Percentiles rank a stretch among this genome's conserved stretches.
These are phyloP conservation scores for Acleris literana DNA, from an alignment of 2,888 invertebrate species.

Conservation along the genomic window DNA sequence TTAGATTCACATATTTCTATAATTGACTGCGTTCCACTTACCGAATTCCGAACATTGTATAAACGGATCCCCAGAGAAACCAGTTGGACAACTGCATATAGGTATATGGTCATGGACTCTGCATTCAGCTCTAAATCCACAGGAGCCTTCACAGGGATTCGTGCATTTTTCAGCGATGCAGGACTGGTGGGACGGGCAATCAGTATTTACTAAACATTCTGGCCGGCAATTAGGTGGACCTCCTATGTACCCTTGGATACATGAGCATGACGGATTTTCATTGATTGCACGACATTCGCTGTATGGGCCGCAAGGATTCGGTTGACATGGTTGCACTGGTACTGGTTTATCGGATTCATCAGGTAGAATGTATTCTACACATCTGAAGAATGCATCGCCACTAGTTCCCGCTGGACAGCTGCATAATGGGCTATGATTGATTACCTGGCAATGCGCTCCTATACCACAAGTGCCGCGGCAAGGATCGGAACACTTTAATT, in stretches of 20 bases:
- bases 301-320: conserved; percentile 92
- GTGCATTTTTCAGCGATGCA: conserved; percentile 92
- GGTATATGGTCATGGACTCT: conserved; percentile 92
- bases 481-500: conserved; percentile 90
- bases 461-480: conserved; percentile 89
- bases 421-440: conserved; percentile 92
- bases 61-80: conserved; percentile 92
- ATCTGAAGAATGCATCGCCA: conserved; percentile 87
- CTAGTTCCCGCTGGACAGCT: conserved; percentile 86
- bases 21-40: conserved; percentile 47
- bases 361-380: conserved; percentile 58
- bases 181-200: conserved; percentile 90
- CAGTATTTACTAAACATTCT: conserved; percentile 92
- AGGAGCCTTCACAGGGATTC: conserved; percentile 92
- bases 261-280: conserved; percentile 90
- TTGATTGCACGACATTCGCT: conserved; percentile 89
- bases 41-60: conserved; percentile 86
- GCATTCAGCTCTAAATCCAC: conserved; percentile 90
- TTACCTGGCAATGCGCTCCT: conserved; percentile 88
- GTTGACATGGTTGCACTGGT: conserved; percentile 86
- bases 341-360: conserved; percentile 41
- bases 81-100: conserved; percentile 89
- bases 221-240: conserved; percentile 92
- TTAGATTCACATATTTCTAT: too few species aligned
- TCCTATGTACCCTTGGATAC: conserved; percentile 88